Evolutionary conservation across 2,113 vertebrate genomes (phyloP), one percentile per base, ranked within the genome.

Genomic region (Erythrocercus mccallii): DNA sequence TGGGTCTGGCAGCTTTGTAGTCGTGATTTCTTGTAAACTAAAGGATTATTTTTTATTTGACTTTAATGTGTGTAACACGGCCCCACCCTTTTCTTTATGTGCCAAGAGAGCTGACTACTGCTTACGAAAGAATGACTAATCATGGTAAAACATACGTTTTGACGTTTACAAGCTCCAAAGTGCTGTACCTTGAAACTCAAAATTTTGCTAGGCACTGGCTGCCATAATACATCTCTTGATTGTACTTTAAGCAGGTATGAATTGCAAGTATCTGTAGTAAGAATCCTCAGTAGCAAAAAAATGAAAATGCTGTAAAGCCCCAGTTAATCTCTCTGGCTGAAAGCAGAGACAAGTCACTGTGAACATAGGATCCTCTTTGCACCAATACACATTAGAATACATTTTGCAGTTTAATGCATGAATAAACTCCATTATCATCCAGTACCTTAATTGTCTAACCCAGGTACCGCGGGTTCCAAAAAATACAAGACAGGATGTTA

Each of bases 131-230:
- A 15, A 37, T 91, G 80, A 92, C 54, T 91, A 80, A 92, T 78
- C 50, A 22, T 24, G 9, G 14, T 88, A 54, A 78, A 94, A 83
- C 80, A 58, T 6, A 16, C 21, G 2, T 50, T 95, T 77, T 77
- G 86, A 89, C 92, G 89, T 88, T 96, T 96, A 89, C 51, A n/a
- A 86, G 65, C 90, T 91, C 25, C n/a, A 44, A 45, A n/a, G 17
- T 76, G 33, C 74, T 89, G 38, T 23, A 60, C 31, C 70, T 85
- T 40, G 81, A 89, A 81, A 74, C 30, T 71, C 31, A 71, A 44
- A 78, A 38, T 23, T 22, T 91, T 88, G 72, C 56, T 74, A 58
- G 73, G 53, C 44, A 91, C 68, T 76, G 31, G 6, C 70, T 96
- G 65, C 40, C 7, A 20, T 62, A 9, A 35, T 51, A 42, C 7